phyloP scores from a whole-genome alignment of 2,113 vertebrate species.

The Petroica traversi region DNA sequence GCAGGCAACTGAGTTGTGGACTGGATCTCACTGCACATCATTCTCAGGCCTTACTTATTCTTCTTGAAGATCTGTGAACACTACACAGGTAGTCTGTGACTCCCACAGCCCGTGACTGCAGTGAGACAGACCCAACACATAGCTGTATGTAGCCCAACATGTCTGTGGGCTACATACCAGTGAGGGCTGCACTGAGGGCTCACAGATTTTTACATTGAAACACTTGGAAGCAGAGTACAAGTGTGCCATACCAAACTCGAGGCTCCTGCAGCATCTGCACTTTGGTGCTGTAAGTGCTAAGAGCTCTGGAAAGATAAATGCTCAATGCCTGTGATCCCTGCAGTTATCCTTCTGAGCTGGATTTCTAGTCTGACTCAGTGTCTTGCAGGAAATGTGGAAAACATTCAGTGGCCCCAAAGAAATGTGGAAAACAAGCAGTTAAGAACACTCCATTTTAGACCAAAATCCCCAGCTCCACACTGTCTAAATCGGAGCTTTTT shows the following conservation, averaged over 20 bases:
- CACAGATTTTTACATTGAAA: neutral
- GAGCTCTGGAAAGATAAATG: neutral
- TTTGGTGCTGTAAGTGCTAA: neutral
- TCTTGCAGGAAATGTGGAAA: neutral
- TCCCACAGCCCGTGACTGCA: neutral
- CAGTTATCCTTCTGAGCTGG: neutral
- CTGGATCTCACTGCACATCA: neutral
- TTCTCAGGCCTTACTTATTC: neutral
- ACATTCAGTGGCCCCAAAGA: neutral
- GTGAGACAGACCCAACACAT: neutral
- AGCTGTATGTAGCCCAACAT: too few relatives aligned
- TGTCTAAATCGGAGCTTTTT: neutral
- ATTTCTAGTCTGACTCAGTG: neutral
- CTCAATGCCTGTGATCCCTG: neutral
- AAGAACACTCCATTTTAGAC: neutral
- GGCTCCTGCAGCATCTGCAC: neutral
- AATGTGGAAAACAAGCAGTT: neutral
- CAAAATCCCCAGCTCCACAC: neutral
- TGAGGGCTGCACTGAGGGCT: neutral
- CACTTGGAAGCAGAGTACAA: accelerated
- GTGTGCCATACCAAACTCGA: neutral
- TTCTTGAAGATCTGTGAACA: neutral
- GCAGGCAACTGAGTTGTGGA: neutral
- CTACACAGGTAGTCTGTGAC: neutral
- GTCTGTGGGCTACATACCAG: neutral